Base-by-base conservation (phyloP, 2,113 vertebrate genomes). In the Himantopus leucocephalus region DNA sequence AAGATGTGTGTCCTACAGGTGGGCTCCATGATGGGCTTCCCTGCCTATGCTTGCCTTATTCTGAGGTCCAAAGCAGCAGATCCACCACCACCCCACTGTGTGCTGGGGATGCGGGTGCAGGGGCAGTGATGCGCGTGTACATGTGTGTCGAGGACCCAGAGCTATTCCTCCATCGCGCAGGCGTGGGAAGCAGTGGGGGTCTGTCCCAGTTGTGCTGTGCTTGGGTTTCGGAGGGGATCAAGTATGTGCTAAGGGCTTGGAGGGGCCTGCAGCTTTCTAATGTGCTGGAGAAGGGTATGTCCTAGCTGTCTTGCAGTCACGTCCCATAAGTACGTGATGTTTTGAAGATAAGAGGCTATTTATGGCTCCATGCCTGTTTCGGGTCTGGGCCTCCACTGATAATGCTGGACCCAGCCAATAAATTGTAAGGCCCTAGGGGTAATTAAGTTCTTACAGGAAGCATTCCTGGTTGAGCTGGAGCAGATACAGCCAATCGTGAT, bases 391-490 rank as follows among this genome's bases (percentile, higher is more conserved):
- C 90, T 93, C 87, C 52, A 20, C 75, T 71, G 94, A 79, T 77
- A 92, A 4, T 58, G 79, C 79, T 52, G 79, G 72, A 48, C 83
- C 60, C 91, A 74, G 82, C 60, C 84, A 87, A 73, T 85, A 75
- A 84, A 56, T 85, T 60, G 30, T 68, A 48, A 90, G 80, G 81
- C 87, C 71, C 39, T 58, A 6, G 84, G 90, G 84, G 66, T 95
- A 87, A 90, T 94, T 34, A 19, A 72, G 77, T 85, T 96, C 87
- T 95, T 94, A 45, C 62, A 96, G 89, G 87, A 92, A 96, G 70
- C 86, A 68, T 96, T 97, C 68, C 43, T 87, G 30, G 37, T 84
- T 91, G 84, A 87, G 73, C 91, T 87, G 87, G 63, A 96, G 89
- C 81, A 93, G 91, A 95, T 67, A 85, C 43, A 91, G 80, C 59